Evolutionary conservation across 2,797 vertebrate species (phyloP).

Genomic region (Syngnathus acus): DNA sequence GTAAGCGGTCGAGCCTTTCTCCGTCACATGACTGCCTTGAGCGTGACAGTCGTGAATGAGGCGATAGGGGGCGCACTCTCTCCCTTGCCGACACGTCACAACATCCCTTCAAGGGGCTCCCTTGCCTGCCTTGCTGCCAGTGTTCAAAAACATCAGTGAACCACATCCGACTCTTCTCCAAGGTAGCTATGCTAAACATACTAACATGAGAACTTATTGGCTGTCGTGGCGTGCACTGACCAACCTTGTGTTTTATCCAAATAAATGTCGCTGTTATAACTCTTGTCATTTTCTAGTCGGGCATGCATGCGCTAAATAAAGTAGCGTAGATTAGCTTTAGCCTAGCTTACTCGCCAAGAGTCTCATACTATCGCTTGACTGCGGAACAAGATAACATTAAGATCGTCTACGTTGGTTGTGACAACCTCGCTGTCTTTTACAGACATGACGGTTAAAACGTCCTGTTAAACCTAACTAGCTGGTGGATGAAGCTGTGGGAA

Average conservation of each 20-base stretch:
- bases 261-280: neutral
- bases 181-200: constrained; percentile 36
- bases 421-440: neutral
- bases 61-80: constrained; percentile 28
- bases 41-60: neutral
- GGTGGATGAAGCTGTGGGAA: constrained; percentile 18
- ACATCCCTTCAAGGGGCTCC: constrained; percentile 8
- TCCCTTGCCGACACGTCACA: constrained; percentile 26
- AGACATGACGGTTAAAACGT: neutral
- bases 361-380: neutral
- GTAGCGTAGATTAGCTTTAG: constrained; percentile 21
- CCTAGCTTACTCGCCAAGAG: constrained; percentile 3
- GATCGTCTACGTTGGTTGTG: neutral
- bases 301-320: constrained; percentile 33
- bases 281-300: constrained; percentile 5
- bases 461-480: constrained; percentile 17
- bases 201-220: neutral
- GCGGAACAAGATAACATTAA: neutral
- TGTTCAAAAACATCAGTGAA: constrained; percentile 26
- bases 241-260: neutral
- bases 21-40: neutral
- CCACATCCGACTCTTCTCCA: constrained; percentile 26
- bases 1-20: neutral
- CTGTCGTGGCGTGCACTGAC: neutral
- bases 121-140: constrained; percentile 1